phyloP scores from a whole-genome alignment of 2,797 vertebrate genomes.

The Huso huso region DNA sequence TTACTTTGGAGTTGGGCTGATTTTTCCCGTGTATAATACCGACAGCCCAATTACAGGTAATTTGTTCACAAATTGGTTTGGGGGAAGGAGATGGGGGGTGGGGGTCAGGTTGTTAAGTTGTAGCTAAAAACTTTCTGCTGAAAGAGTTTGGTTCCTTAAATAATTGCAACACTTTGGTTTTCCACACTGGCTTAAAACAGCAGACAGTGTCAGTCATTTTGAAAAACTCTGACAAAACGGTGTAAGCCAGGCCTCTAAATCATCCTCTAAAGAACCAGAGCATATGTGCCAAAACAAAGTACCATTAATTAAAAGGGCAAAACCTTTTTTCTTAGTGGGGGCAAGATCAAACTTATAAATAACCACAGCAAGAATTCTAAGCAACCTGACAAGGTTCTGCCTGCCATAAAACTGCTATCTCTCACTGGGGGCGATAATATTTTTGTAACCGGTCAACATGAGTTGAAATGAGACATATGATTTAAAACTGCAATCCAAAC shows the following conservation, averaged over 20 bases:
- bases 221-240: background rate
- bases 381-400: slow-evolving; percentile 36
- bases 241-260: too few relatives aligned
- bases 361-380: slow-evolving; percentile 41
- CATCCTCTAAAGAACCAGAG: too few relatives aligned
- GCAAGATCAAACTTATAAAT: slow-evolving; percentile 45
- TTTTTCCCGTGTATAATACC: too few relatives aligned
- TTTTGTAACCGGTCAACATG: slow-evolving; percentile 62
- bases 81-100: too few relatives aligned
- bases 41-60: too few relatives aligned
- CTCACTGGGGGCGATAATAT: slow-evolving; percentile 53
- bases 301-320: slow-evolving; percentile 47
- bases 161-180: slow-evolving; percentile 26
- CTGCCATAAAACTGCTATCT: slow-evolving; percentile 53
- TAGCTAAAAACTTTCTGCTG: background rate
- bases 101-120: too few relatives aligned
- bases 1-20: too few relatives aligned
- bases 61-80: too few relatives aligned
- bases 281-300: slow-evolving; percentile 49
- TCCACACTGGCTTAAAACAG: slow-evolving; percentile 13
- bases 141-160: slow-evolving; percentile 23
- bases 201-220: slow-evolving; percentile 17
- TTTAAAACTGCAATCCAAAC: slow-evolving; percentile 64
- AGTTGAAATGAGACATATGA: slow-evolving; percentile 63
- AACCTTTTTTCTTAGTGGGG: slow-evolving; percentile 11